These are phyloP conservation scores for Sparidentex hasta DNA, from an alignment of 2,797 vertebrate genomes.

Conservation along the genomic window DNA sequence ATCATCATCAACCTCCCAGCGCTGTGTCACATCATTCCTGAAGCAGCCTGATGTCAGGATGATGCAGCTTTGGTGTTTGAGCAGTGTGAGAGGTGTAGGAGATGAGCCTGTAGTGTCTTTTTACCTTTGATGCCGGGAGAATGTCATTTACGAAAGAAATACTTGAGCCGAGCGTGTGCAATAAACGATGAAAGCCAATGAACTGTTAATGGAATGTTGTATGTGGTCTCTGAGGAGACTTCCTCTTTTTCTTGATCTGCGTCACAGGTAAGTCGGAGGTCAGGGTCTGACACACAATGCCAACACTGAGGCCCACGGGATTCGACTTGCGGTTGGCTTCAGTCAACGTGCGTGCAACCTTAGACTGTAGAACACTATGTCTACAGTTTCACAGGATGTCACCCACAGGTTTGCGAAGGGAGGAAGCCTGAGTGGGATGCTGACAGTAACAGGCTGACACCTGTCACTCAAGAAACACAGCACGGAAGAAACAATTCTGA, in stretches of 20 bases:
- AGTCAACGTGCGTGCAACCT: constrained; percentile 1
- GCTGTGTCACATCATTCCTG: constrained; percentile 24
- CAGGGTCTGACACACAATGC: constrained; percentile 11
- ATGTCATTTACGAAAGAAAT: constrained; percentile 35
- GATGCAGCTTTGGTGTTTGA: constrained; percentile 29
- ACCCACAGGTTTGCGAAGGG: not conserved
- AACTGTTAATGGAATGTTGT: constrained; percentile 16
- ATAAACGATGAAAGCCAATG: constrained; percentile 21
- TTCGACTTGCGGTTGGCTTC: constrained; percentile 8
- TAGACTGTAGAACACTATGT: not conserved
- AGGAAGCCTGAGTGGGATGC: not conserved
- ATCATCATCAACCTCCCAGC: constrained; percentile 26
- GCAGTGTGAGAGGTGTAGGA: constrained; percentile 9
- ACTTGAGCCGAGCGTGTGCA: not conserved
- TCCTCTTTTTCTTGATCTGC: not conserved
- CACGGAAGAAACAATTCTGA: not conserved
- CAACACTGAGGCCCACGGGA: not conserved
- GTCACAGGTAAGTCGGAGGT: constrained; percentile 19
- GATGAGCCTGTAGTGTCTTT: constrained; percentile 8
- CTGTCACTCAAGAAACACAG: constrained; percentile 1
- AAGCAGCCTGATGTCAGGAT: constrained; percentile 32
- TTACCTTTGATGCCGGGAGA: constrained; percentile 20
- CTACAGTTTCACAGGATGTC: not conserved
- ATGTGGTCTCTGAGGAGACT: constrained; percentile 4
- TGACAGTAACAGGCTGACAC: not conserved